Evolutionary conservation across 2,797 vertebrate species (phyloP).

Genomic region (Pipistrellus nathusii): DNA sequence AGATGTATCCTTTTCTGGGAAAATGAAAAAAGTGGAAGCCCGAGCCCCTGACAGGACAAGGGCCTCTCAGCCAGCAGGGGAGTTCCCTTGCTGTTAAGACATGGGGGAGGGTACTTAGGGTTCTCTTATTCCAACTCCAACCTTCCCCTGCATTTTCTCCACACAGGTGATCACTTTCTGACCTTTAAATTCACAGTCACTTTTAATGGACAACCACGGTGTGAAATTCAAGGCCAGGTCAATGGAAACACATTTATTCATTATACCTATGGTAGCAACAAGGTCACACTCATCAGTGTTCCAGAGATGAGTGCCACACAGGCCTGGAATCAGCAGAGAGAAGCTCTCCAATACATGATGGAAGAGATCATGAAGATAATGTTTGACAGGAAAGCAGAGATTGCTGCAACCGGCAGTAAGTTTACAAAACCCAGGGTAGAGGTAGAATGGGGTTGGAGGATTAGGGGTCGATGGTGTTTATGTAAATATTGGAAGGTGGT

Average conservation of each 20-base stretch:
- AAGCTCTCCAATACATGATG: neutral
- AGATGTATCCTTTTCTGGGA: slow-evolving; percentile 86
- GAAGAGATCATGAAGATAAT: neutral
- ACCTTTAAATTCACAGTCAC: neutral
- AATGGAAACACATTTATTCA: neutral
- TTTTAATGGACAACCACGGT: neutral
- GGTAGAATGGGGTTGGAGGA: too few relatives aligned
- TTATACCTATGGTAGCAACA: neutral
- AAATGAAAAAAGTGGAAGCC: too few relatives aligned
- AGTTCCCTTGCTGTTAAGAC: too few relatives aligned
- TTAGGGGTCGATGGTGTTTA: too few relatives aligned
- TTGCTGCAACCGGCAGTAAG: too few relatives aligned
- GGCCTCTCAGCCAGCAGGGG: too few relatives aligned
- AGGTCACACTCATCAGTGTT: neutral
- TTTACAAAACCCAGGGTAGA: too few relatives aligned
- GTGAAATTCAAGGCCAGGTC: neutral
- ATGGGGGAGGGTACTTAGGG: too few relatives aligned
- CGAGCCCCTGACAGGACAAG: too few relatives aligned
- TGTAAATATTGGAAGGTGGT: neutral
- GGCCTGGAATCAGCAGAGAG: neutral
- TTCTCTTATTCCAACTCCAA: neutral
- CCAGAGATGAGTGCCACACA: accelerated
- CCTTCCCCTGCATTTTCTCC: neutral
- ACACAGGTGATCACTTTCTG: neutral
- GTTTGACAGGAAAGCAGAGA: accelerated